Percentiles rank a stretch among this genome's conserved stretches.
These are phyloP conservation scores for Drosophila ironensis DNA, from an alignment of 1,140 invertebrate genomes.

Conservation along the genomic window DNA sequence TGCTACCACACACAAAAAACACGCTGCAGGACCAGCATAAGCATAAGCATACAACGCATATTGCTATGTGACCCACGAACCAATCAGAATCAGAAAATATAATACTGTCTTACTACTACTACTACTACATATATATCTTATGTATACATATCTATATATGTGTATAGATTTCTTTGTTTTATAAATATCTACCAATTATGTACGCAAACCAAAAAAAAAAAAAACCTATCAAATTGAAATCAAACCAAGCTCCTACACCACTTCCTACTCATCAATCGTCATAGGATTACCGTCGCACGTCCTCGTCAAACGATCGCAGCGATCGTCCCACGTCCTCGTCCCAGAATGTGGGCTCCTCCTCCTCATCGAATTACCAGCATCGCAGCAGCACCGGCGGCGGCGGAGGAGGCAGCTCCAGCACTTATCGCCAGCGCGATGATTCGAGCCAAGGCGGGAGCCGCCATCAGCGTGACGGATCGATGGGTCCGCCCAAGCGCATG, in stretches of 20 bases:
- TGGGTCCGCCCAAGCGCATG: slow-evolving; percentile 77
- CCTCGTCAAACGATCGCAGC: slow-evolving; percentile 71
- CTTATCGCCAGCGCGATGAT: slow-evolving; percentile 65
- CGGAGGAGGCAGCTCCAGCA: slow-evolving; percentile 53
- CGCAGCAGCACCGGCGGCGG: slow-evolving; percentile 52
- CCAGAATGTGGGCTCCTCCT: slow-evolving; percentile 66
- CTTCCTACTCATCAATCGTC: slow-evolving; percentile 81
- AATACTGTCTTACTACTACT: slow-evolving; percentile 37
- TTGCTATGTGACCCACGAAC: slow-evolving; percentile 45
- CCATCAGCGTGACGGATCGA: slow-evolving; percentile 69
- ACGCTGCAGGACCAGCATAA: slow-evolving; percentile 61
- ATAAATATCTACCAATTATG: slow-evolving; percentile 60
- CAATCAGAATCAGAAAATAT: slow-evolving; percentile 16
- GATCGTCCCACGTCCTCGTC: slow-evolving; percentile 74
- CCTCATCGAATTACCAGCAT: slow-evolving; percentile 64
- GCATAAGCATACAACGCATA: no score
- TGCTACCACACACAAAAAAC: slow-evolving; percentile 64
- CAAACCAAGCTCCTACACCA: slow-evolving; percentile 68
- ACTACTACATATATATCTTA: no score
- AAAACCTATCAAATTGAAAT: slow-evolving; percentile 50
- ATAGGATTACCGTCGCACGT: slow-evolving; percentile 80
- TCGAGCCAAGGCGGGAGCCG: slow-evolving; percentile 48
- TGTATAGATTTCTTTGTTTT: slow-evolving; percentile 59
- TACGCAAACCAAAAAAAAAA: slow-evolving; percentile 38
- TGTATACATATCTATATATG: no score